Percentiles rank a stretch among this genome's conserved stretches.
These are phyloP conservation scores for Anguilla obscura DNA, from an alignment of 2,797 vertebrate genomes.

Conservation along the genomic window DNA sequence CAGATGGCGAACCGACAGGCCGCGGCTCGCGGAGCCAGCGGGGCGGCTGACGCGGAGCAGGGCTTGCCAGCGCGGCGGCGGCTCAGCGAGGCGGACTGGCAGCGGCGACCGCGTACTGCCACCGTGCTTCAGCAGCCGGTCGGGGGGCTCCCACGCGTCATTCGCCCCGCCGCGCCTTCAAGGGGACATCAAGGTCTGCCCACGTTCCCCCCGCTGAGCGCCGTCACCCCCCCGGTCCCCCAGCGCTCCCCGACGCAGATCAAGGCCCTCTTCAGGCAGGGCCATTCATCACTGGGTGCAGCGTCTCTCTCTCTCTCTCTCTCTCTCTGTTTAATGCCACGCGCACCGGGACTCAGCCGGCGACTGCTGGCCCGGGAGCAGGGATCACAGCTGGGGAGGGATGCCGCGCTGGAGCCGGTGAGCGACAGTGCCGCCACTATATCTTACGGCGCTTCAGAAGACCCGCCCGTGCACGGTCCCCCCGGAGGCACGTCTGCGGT, in stretches of 20 bases:
- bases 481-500: neutral
- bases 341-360: neutral
- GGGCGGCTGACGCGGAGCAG: neutral
- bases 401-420: neutral
- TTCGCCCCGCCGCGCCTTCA: neutral
- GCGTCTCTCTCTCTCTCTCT: neutral
- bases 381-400: neutral
- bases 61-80: neutral
- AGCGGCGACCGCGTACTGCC: neutral
- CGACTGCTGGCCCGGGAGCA: neutral
- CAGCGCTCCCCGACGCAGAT: neutral
- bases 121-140: neutral
- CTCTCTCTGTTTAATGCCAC: neutral
- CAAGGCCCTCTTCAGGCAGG: neutral
- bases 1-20: neutral
- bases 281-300: neutral
- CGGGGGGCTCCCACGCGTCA: neutral
- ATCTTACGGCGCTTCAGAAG: neutral
- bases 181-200: conserved; percentile 1
- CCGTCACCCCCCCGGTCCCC: neutral
- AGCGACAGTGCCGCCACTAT: neutral
- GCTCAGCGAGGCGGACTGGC: neutral
- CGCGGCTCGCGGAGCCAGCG: neutral
- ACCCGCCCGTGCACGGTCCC: neutral
- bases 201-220: neutral